Conservation (phyloP, 2,113 vertebrate genomes). For the Sebastes fasciatus region DNA sequence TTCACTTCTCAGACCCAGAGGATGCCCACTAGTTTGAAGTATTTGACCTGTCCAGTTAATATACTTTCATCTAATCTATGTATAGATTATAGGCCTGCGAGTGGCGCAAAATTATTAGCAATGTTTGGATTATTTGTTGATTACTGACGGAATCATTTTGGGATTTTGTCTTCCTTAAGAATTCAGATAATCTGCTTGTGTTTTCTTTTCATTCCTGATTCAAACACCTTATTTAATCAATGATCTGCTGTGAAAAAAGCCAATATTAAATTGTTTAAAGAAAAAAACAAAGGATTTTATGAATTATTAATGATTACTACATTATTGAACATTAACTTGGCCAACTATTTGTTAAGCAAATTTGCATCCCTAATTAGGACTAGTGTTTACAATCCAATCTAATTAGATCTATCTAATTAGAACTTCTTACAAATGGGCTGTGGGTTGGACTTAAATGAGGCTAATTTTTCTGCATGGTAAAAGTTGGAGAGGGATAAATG, state of each 20-base stretch:
- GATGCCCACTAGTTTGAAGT: too few relatives aligned
- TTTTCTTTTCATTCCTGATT: not conserved
- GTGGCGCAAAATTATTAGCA: not conserved
- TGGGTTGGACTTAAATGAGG: constrained; percentile 18
- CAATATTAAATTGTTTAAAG: not conserved
- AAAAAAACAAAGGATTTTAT: constrained; percentile 11
- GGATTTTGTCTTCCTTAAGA: not conserved
- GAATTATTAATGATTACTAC: constrained; percentile 14
- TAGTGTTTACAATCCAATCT: constrained; percentile 44
- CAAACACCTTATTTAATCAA: not conserved
- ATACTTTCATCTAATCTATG: not conserved
- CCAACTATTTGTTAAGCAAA: constrained; percentile 18
- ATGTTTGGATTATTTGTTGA: constrained; percentile 4
- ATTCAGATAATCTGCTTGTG: not conserved
- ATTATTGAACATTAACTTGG: constrained; percentile 10
- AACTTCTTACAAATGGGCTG: constrained; percentile 23
- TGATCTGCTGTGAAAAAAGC: not conserved
- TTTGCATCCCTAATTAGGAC: constrained; percentile 27
- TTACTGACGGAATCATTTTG: not conserved
- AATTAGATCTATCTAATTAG: constrained; percentile 45
- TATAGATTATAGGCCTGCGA: not conserved
- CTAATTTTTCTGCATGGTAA: constrained; percentile 15
- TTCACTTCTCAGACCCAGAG: too few relatives aligned
- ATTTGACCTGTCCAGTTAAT: not conserved
- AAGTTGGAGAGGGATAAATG: not conserved